These are phyloP conservation scores for Noctua janthina DNA, from an alignment of 2,888 invertebrate species.

Conservation along the genomic window DNA sequence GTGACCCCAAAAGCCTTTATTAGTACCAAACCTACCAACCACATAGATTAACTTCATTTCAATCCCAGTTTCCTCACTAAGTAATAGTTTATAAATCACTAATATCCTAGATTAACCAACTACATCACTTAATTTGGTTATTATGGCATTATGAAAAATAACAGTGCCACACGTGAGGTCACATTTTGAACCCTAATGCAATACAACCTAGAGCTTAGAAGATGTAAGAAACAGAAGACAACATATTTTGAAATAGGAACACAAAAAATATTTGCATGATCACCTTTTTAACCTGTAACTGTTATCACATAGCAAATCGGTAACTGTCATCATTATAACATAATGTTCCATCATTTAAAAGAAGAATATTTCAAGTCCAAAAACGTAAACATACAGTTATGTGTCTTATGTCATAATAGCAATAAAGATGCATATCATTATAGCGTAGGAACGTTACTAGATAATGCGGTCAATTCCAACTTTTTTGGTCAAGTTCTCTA, in stretches of 20 bases:
- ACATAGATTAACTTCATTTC: not conserved
- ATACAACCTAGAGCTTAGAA: slow-evolving; percentile 7
- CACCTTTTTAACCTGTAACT: slow-evolving; percentile 23
- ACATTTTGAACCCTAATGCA: slow-evolving; percentile 20
- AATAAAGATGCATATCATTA: slow-evolving; percentile 61
- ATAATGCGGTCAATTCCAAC: slow-evolving; percentile 67
- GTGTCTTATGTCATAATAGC: slow-evolving; percentile 56
- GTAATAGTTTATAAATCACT: not conserved
- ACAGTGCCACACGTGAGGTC: slow-evolving; percentile 17
- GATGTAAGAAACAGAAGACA: not conserved
- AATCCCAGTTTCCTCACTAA: not conserved
- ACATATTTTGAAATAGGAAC: slow-evolving; percentile 36
- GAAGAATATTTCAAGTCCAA: slow-evolving; percentile 41
- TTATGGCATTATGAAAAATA: not conserved
- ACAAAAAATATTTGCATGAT: slow-evolving; percentile 5
- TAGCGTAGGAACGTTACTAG: slow-evolving; percentile 62
- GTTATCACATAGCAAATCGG: slow-evolving; percentile 35
- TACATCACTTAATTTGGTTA: not conserved
- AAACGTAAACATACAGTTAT: slow-evolving; percentile 47
- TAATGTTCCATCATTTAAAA: slow-evolving; percentile 26
- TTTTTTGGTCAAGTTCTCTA: slow-evolving; percentile 58
- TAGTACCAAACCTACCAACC: no score
- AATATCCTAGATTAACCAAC: not conserved
- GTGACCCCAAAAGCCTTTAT: no score
- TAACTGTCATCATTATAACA: slow-evolving; percentile 25